These are phyloP conservation scores for Sebastes jordani DNA, from an alignment of 2,797 vertebrate species.

Conservation along the genomic window DNA sequence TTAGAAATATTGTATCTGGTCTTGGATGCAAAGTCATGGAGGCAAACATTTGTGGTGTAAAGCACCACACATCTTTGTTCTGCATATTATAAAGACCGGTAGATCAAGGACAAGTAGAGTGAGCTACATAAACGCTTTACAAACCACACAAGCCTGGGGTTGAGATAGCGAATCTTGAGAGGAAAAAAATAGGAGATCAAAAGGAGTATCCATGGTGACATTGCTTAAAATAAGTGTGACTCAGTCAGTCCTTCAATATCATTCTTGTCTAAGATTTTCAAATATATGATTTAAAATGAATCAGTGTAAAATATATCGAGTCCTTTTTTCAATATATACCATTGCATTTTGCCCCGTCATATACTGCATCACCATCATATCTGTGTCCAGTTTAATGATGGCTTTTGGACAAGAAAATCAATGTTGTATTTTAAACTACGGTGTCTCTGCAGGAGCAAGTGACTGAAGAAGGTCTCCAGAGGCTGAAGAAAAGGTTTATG, in stretches of 20 bases:
- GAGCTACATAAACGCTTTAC: background rate
- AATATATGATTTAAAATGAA: background rate
- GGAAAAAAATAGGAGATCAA: background rate
- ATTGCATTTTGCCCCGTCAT: background rate
- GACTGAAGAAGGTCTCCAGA: conserved; percentile 85
- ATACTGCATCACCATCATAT: background rate
- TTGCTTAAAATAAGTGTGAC: conserved; percentile 45
- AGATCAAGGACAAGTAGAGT: background rate
- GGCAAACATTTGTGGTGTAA: background rate
- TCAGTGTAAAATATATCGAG: background rate
- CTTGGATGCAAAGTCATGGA: background rate
- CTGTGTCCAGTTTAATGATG: background rate
- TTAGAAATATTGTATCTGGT: background rate
- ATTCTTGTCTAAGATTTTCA: background rate
- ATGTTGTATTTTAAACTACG: background rate
- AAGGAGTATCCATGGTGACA: conserved; percentile 63
- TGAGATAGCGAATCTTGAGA: background rate
- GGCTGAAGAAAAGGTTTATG: conserved; percentile 88
- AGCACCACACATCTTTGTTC: background rate
- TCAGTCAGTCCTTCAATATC: conserved; percentile 9
- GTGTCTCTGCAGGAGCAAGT: conserved; percentile 78
- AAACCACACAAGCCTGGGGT: background rate
- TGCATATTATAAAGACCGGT: background rate
- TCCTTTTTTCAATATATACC: background rate
- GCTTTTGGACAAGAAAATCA: background rate